Evolutionary conservation across 2,888 invertebrate species (phyloP).

Genomic region (Harmothoe impar): DNA sequence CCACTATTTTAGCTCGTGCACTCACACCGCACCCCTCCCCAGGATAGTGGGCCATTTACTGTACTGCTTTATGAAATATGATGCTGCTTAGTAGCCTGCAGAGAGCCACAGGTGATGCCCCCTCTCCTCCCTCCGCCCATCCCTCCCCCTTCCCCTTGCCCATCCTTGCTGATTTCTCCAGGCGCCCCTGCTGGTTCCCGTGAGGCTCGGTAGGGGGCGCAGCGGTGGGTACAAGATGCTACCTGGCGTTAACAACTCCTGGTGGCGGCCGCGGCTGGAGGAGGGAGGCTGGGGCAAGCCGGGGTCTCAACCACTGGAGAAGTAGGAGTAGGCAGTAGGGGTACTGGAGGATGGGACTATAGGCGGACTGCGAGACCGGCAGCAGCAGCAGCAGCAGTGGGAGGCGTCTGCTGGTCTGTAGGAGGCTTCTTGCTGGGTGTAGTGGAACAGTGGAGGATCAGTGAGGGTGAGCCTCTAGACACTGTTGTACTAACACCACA

Average conservation of each 20-base stretch:
- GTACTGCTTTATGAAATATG: constrained; percentile 37
- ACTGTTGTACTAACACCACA: too few species aligned
- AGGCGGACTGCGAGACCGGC: too few species aligned
- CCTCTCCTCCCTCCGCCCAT: background rate
- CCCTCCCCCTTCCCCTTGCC: background rate
- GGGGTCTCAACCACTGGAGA: background rate
- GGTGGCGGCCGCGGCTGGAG: background rate
- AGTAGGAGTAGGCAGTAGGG: too few species aligned
- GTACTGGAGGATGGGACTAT: too few species aligned
- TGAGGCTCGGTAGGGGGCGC: background rate
- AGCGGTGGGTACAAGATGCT: constrained; percentile 25
- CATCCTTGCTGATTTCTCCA: background rate
- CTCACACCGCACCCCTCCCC: too few species aligned
- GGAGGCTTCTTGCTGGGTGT: too few species aligned
- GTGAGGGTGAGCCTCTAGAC: too few species aligned
- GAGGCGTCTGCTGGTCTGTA: too few species aligned
- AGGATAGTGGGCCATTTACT: background rate
- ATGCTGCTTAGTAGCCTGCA: constrained; percentile 44
- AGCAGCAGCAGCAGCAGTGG: too few species aligned
- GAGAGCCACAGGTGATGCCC: constrained; percentile 44
- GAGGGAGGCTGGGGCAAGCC: background rate
- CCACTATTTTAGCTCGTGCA: too few species aligned
- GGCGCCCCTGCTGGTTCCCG: background rate
- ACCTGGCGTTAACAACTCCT: constrained; percentile 36
- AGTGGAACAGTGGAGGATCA: too few species aligned